Evolutionary conservation across 2,797 vertebrate species (phyloP), one percentile per base, ranked within the genome.

Genomic region (Hyperoplus immaculatus): DNA sequence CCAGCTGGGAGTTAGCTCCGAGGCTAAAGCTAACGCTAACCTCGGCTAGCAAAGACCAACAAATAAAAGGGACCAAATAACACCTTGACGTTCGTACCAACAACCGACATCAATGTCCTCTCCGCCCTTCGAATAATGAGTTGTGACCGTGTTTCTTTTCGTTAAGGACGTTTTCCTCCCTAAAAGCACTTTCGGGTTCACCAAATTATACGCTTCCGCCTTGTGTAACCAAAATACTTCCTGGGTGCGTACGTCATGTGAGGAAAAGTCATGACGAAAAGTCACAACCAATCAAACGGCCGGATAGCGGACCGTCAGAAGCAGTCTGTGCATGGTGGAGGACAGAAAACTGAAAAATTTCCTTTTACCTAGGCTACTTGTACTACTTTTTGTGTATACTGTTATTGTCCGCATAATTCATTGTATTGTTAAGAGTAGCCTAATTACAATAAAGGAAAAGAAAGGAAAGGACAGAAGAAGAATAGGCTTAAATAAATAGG

Each of bases 191-290:
- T 88, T 81, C 63, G 90, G 85, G 66, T 87, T 79, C 62, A 70
- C 70, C 39, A 78, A 77, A 84, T 66, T 58, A 71, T 75, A 71
- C 90, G 95, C 96, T 98, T 97, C 97, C 96, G 96, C 95, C 95
- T 97, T 96, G 92, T 87, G 91, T 90, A 64, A 85, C 62, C 55
- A 85, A 87, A 91, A 88, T 77, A 94, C 94, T 96, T 96, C 96
- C 96, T 95, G 95, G 93, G 91, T 92, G 84, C 85, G 57, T 84
- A 81, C 60, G 63, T 92, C 95, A 95, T 75, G 94, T 94, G 90
- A 91, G 46, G 2, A 5, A 42, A 4, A 3, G 63, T 74, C 66
- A 72, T 29, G 90, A 91, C 47, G 2, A 5, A 42, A 4, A 3
- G 63, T 74, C 66, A 72, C 55, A 77, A 2, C 81, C 15, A 38